Base-by-base conservation (phyloP, 2,797 vertebrate genomes). In the Ficedula albicollis region DNA sequence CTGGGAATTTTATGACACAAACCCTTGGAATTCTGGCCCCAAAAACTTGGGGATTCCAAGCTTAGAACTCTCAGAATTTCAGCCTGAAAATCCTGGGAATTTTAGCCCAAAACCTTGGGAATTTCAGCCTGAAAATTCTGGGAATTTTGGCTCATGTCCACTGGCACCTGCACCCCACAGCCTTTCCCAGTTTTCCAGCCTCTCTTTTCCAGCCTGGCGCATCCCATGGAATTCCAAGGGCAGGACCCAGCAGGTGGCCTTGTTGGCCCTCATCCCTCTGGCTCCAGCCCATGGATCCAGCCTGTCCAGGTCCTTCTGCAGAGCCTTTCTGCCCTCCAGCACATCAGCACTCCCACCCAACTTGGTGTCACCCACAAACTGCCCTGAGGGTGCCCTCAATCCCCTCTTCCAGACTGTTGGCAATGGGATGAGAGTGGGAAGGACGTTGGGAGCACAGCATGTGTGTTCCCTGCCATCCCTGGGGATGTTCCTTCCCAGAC, bases 111-210 rank as follows among this genome's bases (percentile, higher is more conserved):
- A 41, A 41, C 39, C 39, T 4, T 16, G 39, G 15, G 39, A 41
- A 41, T 41, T 16, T 41, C 39, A 41, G 39, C 11, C 39, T 41
- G 39, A 41, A 41, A 16, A 41, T 41, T 39, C 39, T 41, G 39
- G 39, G 39, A 41, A 41, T 41, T 41, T 41, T 13, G 23, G 39
- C n/a, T 85, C 23, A 0, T n/a, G 16, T n/a, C 29, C 39, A 54
- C 2, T 68, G n/a, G 4, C 20, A 39, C 19, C 29, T 30, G 39
- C 55, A 62, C 3, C 4, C 15, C 48, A 21, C 0, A 4, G 34
- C 30, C n/a, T 13, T 69, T 69, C 4, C 48, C 48, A 54, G 2
- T 4, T 15, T 62, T 30, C 21, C 84, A 77, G 30, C 16, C 48
- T 3, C 48, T 70, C 41, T 11, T 5, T 3, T 16, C 48, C 56